Conservation (phyloP, 2,888 invertebrate genomes). For the Torymus aiolomorphi region DNA sequence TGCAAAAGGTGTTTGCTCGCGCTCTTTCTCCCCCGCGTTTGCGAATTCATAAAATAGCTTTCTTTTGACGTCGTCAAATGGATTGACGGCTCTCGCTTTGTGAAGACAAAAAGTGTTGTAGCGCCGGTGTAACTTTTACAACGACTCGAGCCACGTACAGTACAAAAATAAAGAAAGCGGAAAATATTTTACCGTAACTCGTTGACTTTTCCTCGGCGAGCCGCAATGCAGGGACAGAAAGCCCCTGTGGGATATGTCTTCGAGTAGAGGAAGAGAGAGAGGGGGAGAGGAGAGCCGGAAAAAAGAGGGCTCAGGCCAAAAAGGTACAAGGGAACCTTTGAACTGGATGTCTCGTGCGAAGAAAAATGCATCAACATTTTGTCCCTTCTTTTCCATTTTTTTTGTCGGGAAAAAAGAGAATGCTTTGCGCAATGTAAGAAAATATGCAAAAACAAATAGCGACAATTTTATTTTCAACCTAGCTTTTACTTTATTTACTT, state of each 20-base stretch:
- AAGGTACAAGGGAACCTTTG: too few species aligned
- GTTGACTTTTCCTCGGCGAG: conserved; percentile 46
- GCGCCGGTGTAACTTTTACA: conserved; percentile 20
- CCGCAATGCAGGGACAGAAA: conserved; percentile 57
- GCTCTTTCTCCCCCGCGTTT: background rate
- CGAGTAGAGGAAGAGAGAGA: background rate
- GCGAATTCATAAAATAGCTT: background rate
- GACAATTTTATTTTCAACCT: conserved; percentile 31
- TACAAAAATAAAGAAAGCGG: conserved; percentile 38
- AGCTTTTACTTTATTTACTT: conserved; percentile 52
- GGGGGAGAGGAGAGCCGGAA: background rate
- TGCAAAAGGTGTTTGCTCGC: background rate
- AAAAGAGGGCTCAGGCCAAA: too few species aligned
- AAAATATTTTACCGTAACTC: conserved; percentile 54
- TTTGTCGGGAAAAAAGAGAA: conserved; percentile 13
- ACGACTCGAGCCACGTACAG: background rate
- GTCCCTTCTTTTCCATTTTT: too few species aligned
- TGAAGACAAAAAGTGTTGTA: conserved; percentile 4
- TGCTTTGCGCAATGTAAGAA: too few species aligned
- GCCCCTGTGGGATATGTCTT: too few species aligned
- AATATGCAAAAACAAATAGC: too few species aligned
- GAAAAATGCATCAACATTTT: too few species aligned
- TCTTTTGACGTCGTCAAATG: background rate
- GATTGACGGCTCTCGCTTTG: too few species aligned
- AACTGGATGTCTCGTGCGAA: too few species aligned